Percentiles rank a stretch among this genome's conserved stretches.
Evolutionary conservation across 2,888 invertebrate genomes (phyloP).

Genomic region (Hoplodrina blanda): DNA sequence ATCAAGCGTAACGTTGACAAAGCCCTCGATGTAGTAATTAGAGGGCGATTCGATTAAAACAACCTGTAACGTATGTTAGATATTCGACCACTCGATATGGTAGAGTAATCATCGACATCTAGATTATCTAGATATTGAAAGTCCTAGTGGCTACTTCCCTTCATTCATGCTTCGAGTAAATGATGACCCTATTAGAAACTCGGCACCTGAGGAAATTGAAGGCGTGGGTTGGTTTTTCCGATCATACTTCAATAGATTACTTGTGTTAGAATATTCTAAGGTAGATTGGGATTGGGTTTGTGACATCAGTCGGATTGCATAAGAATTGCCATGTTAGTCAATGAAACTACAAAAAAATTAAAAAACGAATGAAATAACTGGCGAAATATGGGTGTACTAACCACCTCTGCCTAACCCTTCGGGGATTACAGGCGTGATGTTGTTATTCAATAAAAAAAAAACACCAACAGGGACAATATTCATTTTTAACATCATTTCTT

Average conservation of each 20-base stretch:
- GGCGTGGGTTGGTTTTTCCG: neutral
- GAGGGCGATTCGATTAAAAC: slow-evolving; percentile 49
- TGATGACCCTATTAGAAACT: neutral
- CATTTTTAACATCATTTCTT: too few species aligned
- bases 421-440: too few species aligned
- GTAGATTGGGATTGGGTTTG: neutral
- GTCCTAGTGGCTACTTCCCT: neutral
- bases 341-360: too few species aligned
- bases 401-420: too few species aligned
- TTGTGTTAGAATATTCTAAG: neutral
- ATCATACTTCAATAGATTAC: neutral
- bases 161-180: slow-evolving; percentile 34
- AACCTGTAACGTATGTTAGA: slow-evolving; percentile 43
- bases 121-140: slow-evolving; percentile 21
- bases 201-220: slow-evolving; percentile 1
- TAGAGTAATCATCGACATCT: slow-evolving; percentile 41
- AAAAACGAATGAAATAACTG: too few species aligned
- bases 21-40: slow-evolving; percentile 68
- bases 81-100: slow-evolving; percentile 45
- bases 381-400: too few species aligned
- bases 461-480: too few species aligned
- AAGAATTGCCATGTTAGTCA: too few species aligned
- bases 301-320: neutral
- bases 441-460: too few species aligned
- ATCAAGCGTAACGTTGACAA: slow-evolving; percentile 68